These are phyloP conservation scores for Palythoa caribaeorum DNA, from an alignment of 92 coral and sea anemone genomes.

Conservation along the genomic window DNA sequence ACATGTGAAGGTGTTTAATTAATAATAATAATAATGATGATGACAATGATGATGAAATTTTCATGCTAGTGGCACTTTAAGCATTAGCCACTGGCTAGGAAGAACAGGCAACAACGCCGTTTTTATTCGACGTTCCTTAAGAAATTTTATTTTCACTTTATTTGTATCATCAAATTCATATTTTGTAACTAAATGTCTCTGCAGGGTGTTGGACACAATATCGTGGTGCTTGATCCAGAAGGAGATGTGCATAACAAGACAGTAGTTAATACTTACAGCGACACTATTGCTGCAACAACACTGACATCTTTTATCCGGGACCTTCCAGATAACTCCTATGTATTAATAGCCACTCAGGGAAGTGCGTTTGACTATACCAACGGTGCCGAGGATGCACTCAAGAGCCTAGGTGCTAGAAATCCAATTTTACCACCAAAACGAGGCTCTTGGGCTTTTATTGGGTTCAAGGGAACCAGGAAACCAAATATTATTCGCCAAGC, in stretches of 20 bases:
- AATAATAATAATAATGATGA: too few species aligned
- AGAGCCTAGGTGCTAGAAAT: conserved; percentile 26
- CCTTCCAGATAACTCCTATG: conserved; percentile 7
- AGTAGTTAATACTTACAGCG: not conserved
- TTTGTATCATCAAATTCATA: too few species aligned
- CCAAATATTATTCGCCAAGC: conserved; percentile 8
- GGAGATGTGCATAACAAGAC: conserved; percentile 18
- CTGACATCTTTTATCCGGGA: conserved; percentile 27
- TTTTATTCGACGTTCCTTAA: not conserved
- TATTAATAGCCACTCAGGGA: conserved; percentile 33
- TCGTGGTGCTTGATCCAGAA: conserved; percentile 26
- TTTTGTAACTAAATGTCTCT: not conserved
- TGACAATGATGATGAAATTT: too few species aligned
- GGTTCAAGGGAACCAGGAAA: conserved; percentile 26
- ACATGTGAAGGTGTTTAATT: too few species aligned
- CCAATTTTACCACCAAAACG: conserved; percentile 9
- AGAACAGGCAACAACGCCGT: not conserved
- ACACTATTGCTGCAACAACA: not conserved
- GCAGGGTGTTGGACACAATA: conserved; percentile 37
- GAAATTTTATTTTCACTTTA: too few species aligned
- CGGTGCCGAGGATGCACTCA: conserved; percentile 32
- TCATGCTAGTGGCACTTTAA: too few species aligned
- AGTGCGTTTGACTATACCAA: not conserved
- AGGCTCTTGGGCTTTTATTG: conserved; percentile 37
- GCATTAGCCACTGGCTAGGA: too few species aligned